Percentiles rank a stretch among this genome's conserved stretches.
Evolutionary conservation across 2,113 vertebrate species (phyloP).

Genomic region (Trochalopteron elliotii): DNA sequence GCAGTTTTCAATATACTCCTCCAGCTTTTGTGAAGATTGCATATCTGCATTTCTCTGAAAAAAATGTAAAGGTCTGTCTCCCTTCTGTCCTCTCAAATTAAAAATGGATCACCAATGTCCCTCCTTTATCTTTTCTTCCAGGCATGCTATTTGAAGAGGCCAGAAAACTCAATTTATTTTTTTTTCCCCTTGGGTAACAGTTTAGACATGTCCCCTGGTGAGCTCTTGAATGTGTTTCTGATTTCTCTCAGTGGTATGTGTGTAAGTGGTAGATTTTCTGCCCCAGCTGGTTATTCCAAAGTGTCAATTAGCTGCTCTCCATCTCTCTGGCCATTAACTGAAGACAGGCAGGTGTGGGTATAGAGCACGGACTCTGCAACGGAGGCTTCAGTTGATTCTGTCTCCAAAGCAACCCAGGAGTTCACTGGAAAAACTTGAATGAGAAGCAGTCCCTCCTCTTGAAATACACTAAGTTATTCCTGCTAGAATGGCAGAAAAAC

Average conservation of each 20-base stretch:
- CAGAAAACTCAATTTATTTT: neutral
- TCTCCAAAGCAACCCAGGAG: neutral
- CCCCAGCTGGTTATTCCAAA: neutral
- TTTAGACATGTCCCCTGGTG: neutral
- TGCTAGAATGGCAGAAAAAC: neutral
- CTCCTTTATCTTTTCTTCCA: neutral
- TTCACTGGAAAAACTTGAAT: neutral
- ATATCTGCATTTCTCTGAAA: neutral
- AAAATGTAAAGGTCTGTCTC: neutral
- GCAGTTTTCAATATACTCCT: neutral
- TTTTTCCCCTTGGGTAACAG: neutral
- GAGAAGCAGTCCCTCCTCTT: neutral
- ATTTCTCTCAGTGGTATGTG: neutral
- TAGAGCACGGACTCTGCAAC: neutral
- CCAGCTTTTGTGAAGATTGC: neutral
- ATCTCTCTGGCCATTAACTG: neutral
- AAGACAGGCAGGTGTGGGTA: neutral
- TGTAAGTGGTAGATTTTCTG: neutral
- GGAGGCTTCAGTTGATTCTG: neutral
- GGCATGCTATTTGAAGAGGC: neutral
- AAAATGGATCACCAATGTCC: rapidly evolving
- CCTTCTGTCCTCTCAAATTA: neutral
- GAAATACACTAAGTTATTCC: neutral
- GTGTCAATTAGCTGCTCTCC: neutral
- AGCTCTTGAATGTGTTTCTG: neutral